Evolutionary conservation across 2,113 vertebrate species (phyloP), one percentile per base, ranked within the genome.

Genomic region (Enhydra lutris): DNA sequence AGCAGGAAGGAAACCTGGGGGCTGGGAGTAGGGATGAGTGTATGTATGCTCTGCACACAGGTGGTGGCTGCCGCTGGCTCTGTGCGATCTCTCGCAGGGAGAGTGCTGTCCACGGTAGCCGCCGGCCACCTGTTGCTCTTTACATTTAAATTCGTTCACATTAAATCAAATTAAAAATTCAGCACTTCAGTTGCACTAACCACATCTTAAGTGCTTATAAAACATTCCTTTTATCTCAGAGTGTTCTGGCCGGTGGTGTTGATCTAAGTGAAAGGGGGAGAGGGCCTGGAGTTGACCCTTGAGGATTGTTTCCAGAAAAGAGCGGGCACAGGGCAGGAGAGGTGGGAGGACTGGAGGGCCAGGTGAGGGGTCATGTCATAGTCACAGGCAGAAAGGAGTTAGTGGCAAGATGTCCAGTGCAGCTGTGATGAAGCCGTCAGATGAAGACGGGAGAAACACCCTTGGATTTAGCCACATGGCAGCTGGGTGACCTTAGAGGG

Each of bases 71-170:
- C 73, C 39, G 26, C 76, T 20, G 47, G 26, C 26, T 10, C 3
- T 2, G 9, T 4, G 0, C 7, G 14, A 17, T 6, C 61, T 71
- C n/a, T 82, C 29, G 7, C 4, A 18, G n/a, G 57, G 45, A 82
- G 61, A 69, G 50, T 76, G 1, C 78, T 47, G 50, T 29, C 59
- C 31, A 14, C 29, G 18, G 69, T 13, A 67, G 52, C 69, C 39
- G 7, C 8, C 23, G 23, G 73, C 52, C 45, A 24, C 52, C 52
- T 29, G 52, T 24, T 57, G 79, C 36, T 92, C 8, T 57, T 89
- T 31, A 61, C 18, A 39, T 80, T 87, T 69, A 80, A 94, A 57
- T 36, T 65, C 4, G 23, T 82, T 95, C 91, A 87, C 31, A 59
- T 61, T 59, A 90, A 71, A 31, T 36, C 65, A 71, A 0, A 73